These are phyloP conservation scores for Cosmorhoe ocellata DNA, from an alignment of 2,888 invertebrate species.

Conservation along the genomic window DNA sequence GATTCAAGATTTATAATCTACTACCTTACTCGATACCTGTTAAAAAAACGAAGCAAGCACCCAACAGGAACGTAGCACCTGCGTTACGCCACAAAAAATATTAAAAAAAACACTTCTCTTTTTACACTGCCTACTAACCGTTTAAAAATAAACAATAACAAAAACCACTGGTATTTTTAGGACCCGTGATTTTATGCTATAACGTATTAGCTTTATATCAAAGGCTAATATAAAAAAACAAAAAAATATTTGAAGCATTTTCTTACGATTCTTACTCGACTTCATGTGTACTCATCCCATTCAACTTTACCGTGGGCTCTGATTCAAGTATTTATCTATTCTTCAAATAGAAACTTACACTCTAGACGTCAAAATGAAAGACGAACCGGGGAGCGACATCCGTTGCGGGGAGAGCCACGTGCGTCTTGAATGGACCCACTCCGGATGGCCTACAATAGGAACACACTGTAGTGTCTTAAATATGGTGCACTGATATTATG, in stretches of 20 bases:
- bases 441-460: slow-evolving; percentile 66
- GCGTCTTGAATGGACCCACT: slow-evolving; percentile 66
- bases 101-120: slow-evolving; percentile 45
- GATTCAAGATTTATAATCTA: slow-evolving; percentile 30
- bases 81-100: slow-evolving; percentile 69
- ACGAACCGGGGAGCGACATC: slow-evolving; percentile 46
- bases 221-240: too few species aligned
- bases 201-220: slow-evolving; percentile 5
- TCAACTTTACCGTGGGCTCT: slow-evolving; percentile 1
- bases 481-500: slow-evolving; percentile 45
- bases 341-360: slow-evolving; percentile 23
- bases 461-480: slow-evolving; percentile 27
- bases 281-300: too few species aligned
- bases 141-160: slow-evolving; percentile 34
- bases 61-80: slow-evolving; percentile 61
- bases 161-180: slow-evolving; percentile 15
- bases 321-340: slow-evolving; percentile 18
- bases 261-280: too few species aligned
- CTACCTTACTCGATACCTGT: too few species aligned
- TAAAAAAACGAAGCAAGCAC: slow-evolving; percentile 49
- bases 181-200: slow-evolving; percentile 5
- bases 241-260: too few species aligned
- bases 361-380: slow-evolving; percentile 25
- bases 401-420: slow-evolving; percentile 68
- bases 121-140: slow-evolving; percentile 39